Conservation (phyloP, 2,797 vertebrate genomes). For the Hemitrygon akajei region DNA sequence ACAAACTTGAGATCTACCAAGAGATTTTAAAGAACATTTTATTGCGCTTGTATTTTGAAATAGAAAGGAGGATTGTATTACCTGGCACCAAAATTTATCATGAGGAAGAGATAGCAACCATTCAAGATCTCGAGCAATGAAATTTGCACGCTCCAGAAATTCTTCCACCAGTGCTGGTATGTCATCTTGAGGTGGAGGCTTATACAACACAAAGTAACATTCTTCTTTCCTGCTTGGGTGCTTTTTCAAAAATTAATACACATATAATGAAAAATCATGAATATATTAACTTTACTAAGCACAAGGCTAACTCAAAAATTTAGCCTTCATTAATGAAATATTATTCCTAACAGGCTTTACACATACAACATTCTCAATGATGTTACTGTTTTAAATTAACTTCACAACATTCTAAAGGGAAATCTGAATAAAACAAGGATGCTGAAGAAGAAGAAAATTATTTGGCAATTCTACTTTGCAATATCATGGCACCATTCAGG, state of each 20-base stretch:
- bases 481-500: background rate
- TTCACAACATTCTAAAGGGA: background rate
- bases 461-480: no score
- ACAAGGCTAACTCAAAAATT: background rate
- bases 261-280: background rate
- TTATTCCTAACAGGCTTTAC: background rate
- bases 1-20: background rate
- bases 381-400: background rate
- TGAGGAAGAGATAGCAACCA: constrained; percentile 87
- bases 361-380: background rate
- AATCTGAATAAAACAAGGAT: background rate
- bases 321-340: background rate
- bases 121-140: constrained; percentile 80
- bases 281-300: background rate
- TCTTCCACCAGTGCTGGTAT: constrained; percentile 74
- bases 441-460: background rate
- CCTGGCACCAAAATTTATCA: constrained; percentile 98
- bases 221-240: constrained; percentile 79
- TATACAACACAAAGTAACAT: constrained; percentile 79
- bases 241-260: constrained; percentile 50
- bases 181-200: constrained; percentile 63
- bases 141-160: constrained; percentile 78
- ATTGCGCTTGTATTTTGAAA: background rate
- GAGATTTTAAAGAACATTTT: background rate
- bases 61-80: constrained; percentile 46